A percentile compares a stretch with the other conserved stretches of the same genome.
Conservation (phyloP, 2,888 invertebrate genomes). For the Meghimatium bilineatum region DNA sequence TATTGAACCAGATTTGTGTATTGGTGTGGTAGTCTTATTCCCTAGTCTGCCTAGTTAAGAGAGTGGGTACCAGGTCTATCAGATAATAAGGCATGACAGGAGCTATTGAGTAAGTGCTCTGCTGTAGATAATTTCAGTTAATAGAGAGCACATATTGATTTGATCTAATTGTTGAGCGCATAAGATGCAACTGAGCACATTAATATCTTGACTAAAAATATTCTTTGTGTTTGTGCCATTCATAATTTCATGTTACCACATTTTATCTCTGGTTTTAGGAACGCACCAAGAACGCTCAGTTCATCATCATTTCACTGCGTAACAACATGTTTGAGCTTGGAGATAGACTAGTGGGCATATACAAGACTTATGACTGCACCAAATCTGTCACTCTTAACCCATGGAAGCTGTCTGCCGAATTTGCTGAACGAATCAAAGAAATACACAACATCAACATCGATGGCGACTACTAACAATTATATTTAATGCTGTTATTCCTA, state of each 20-base stretch:
- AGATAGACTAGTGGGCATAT: conserved; percentile 94
- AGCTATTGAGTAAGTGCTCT: no score
- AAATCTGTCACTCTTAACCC: conserved; percentile 85
- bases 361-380: conserved; percentile 93
- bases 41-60: no score
- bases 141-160: no score
- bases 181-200: no score
- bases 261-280: conserved; percentile 81
- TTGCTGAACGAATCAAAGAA: conserved; percentile 11
- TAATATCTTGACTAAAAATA: no score
- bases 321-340: conserved; percentile 98
- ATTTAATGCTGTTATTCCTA: background rate
- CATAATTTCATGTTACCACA: background rate
- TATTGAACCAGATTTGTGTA: no score
- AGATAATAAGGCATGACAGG: no score
- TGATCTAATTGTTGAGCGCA: no score
- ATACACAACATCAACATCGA: conserved; percentile 39
- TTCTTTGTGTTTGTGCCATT: no score
- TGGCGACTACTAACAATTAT: background rate
- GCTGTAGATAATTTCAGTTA: no score
- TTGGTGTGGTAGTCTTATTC: no score
- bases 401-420: conserved; percentile 26
- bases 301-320: conserved; percentile 96
- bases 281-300: conserved; percentile 96
- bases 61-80: no score